Base-by-base conservation (phyloP, 2,113 vertebrate genomes). In the Alces alces region DNA sequence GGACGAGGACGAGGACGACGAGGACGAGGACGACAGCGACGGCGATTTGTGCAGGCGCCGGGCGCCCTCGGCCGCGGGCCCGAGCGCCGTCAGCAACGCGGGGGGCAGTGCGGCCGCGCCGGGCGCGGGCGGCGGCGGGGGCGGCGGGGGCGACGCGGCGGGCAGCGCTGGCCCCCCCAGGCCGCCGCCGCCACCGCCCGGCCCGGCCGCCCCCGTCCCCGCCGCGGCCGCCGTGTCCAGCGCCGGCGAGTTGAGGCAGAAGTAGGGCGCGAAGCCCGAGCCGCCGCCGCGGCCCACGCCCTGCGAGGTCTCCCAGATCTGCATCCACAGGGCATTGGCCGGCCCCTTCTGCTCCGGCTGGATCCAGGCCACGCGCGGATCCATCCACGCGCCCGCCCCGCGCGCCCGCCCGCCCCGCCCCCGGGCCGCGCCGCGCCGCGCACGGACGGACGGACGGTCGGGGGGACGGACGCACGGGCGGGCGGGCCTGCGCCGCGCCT, bases 301-400 rank as follows among this genome's bases (percentile, higher is more conserved):
- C 99, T 99, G 99, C 99, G 99, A 99, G 98, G 99, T 99, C 99
- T 99, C 99, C 99, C 99, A 99, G 99, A 99, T 99, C 98, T 99
- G 99, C 99, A 99, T 99, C 99, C 99, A 99, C 98, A 99, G 99
- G 98, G 99, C 99, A 99, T 99, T 99, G 98, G 99, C 99, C 98
- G 99, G 99, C 99, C 99, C 99, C 99, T 99, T 99, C 99, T 99
- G 99, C 98, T 99, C 99, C 94, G 99, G 99, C 99, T 99, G 99
- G 99, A 99, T 99, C 99, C 99, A 99, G 98, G 99, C 99, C 98
- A 99, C 99, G 99, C 99, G 99, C 99, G 99, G 99, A 99, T 99
- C 99, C 99, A 99, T 99, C 99, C 99, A 99, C 99, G 98, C 99
- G 97, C 98, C 96, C 95, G 92, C 97, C 89, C 96, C 96, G 96